Evolutionary conservation across 2,113 vertebrate genomes (phyloP).

Genomic region (Riparia riparia): DNA sequence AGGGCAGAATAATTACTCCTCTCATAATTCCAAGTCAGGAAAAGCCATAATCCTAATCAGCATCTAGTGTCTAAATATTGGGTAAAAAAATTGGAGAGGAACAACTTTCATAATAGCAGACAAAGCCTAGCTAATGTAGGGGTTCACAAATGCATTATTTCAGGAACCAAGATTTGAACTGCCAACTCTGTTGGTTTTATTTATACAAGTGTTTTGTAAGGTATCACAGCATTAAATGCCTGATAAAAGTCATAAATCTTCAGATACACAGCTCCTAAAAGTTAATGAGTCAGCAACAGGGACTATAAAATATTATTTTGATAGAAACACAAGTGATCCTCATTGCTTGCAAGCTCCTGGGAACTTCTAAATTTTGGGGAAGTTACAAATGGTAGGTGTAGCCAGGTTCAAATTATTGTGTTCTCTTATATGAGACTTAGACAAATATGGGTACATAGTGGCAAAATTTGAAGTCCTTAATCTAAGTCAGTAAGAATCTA

Average conservation of each 20-base stretch:
- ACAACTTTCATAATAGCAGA: background rate
- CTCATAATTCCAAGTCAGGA: background rate
- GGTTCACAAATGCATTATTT: background rate
- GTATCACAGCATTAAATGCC: background rate
- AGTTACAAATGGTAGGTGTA: background rate
- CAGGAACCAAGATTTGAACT: background rate
- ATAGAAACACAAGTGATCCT: background rate
- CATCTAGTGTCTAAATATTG: background rate
- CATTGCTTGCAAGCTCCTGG: background rate
- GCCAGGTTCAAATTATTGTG: background rate
- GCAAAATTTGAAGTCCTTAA: background rate
- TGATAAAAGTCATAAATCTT: background rate
- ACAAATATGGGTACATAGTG: background rate
- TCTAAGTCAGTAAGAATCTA: background rate
- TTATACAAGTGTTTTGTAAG: background rate
- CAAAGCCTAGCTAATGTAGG: background rate
- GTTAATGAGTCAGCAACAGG: background rate
- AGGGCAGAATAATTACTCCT: background rate
- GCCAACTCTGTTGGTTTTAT: background rate
- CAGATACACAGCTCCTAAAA: background rate
- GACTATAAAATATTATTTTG: background rate
- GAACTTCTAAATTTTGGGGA: background rate
- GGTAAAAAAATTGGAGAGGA: background rate
- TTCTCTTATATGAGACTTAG: background rate
- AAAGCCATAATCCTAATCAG: background rate